Base-by-base conservation (phyloP, 2,113 vertebrate genomes). In the Plotosus lineatus region DNA sequence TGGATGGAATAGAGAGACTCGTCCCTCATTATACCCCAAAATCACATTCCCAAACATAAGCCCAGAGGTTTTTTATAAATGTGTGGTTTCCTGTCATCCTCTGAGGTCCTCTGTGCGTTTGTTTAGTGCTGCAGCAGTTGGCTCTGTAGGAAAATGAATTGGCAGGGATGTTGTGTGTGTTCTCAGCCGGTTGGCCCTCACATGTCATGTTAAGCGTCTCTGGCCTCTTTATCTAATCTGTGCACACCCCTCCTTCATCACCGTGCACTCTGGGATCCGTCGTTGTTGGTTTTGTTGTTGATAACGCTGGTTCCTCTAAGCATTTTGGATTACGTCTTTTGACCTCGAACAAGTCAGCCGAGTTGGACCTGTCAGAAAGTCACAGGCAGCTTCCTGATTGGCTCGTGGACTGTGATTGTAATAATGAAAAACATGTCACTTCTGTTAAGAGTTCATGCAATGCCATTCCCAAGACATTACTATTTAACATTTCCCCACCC, bases 311-410 rank as follows among this genome's bases (percentile, higher is more conserved):
- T 88, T 88, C 63, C 58, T 84, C 90, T 90, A 86, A 85, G 77
- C 83, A 79, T 85, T 86, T 21, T n/a, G 86, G 88, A 90, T 90
- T 86, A 85, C 76, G 79, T 88, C 87, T 90, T n/a, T 88, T 92
- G 91, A 91, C 91, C 92, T 91, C 89, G 84, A 91, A 83, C 79
- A 46, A 84, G 85, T 89, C 78, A 85, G 85, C 86, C 81, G 88
- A 79, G 89, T 90, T 90, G 90, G 88, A 86, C 85, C 88, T 86
- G 85, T 82, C 48, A 55, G 51, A 55, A 10, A 7, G 23, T 55
- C 51, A 3, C 55, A 3, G n/a, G 55, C 3, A n/a, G 10, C 3
- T 56, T 56, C 1, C 26, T 58, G 56, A 31, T 7, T 17, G 14
- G 28, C 15, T 61, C 26, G 26, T 56, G 9, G 10, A 56, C 23